Percentiles rank a stretch among this genome's conserved stretches.
phyloP scores from a whole-genome alignment of 1,140 invertebrate genomes.

The Danaus melanippus region DNA sequence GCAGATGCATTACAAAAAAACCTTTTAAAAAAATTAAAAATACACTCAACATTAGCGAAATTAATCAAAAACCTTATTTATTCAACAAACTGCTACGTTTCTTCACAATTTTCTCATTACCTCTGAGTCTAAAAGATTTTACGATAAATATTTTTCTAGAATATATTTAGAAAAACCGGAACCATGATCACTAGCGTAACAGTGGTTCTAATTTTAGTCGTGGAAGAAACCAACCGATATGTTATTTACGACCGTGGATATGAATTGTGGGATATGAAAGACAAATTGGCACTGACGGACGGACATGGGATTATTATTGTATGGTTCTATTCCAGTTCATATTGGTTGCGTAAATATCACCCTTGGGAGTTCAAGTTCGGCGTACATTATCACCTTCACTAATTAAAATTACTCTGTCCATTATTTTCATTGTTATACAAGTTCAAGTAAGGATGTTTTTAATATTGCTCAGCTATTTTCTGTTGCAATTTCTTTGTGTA shows the following conservation, averaged over 20 bases:
- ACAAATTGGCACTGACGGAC: conserved; percentile 11
- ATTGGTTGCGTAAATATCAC: too few relatives aligned
- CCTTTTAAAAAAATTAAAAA: too few relatives aligned
- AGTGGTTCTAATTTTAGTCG: conserved; percentile 11
- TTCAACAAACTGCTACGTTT: too few relatives aligned
- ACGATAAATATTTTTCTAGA: neutral
- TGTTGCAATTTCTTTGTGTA: conserved; percentile 1
- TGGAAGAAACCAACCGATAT: conserved; percentile 6
- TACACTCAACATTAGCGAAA: neutral
- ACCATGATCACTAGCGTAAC: neutral
- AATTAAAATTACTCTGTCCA: conserved; percentile 1
- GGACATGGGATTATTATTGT: conserved; percentile 3
- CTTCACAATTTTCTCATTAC: too few relatives aligned
- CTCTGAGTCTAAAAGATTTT: neutral
- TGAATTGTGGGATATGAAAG: conserved; percentile 11
- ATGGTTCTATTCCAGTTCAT: neutral
- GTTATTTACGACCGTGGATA: conserved; percentile 6
- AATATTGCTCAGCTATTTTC: neutral
- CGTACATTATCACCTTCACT: neutral
- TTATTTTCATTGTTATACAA: neutral
- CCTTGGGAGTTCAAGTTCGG: too few relatives aligned
- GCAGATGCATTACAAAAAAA: too few relatives aligned
- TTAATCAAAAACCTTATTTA: neutral
- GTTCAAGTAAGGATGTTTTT: neutral
- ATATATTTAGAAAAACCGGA: conserved; percentile 2